These are phyloP conservation scores for Meliscaeva auricollis DNA, from an alignment of 2,888 invertebrate species.

Conservation along the genomic window DNA sequence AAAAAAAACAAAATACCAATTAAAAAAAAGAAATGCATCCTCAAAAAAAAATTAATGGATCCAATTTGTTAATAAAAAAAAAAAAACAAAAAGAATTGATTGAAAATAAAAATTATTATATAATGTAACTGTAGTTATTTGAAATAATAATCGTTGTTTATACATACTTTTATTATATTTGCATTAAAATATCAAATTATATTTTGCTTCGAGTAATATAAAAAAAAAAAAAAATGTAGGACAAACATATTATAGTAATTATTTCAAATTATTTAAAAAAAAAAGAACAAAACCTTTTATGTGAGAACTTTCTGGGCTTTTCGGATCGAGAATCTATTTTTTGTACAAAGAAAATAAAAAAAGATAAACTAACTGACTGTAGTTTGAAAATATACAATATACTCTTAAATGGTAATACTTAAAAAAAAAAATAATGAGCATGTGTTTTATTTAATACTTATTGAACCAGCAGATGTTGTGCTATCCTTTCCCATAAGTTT, in stretches of 20 bases:
- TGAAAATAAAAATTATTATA: constrained; percentile 34
- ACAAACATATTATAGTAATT: constrained; percentile 45
- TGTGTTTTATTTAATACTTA: constrained; percentile 18
- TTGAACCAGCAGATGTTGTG: not conserved
- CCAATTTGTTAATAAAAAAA: constrained; percentile 30
- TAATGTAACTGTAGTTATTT: constrained; percentile 38
- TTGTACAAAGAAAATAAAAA: constrained; percentile 68
- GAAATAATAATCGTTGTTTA: constrained; percentile 65
- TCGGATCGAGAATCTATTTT: constrained; percentile 72
- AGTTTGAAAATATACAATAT: constrained; percentile 73
- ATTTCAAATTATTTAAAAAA: constrained; percentile 30
- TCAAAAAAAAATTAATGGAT: constrained; percentile 28
- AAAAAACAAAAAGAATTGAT: constrained; percentile 27
- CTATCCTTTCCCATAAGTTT: no score
- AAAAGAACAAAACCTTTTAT: constrained; percentile 51
- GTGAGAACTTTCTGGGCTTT: constrained; percentile 66
- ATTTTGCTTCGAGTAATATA: constrained; percentile 63
- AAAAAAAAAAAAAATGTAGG: constrained; percentile 33
- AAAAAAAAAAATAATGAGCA: not conserved
- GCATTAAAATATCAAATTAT: constrained; percentile 42
- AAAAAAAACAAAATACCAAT: not conserved
- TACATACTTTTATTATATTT: constrained; percentile 52
- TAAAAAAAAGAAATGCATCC: not conserved
- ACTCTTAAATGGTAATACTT: constrained; percentile 61
- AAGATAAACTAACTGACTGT: constrained; percentile 52